Base-by-base conservation (phyloP, 2,888 invertebrate species). In the Therioaphis trifolii region DNA sequence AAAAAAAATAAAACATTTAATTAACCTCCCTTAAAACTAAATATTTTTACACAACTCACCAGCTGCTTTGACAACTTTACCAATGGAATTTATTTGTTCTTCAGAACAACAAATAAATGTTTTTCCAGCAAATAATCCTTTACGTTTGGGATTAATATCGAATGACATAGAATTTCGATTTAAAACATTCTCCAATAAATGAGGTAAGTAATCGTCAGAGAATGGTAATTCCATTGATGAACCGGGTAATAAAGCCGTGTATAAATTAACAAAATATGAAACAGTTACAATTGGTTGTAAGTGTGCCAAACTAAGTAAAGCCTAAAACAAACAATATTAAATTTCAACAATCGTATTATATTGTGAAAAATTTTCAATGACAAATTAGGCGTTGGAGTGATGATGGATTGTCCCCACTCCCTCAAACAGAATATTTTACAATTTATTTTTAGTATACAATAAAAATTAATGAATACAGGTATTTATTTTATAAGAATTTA, bases 271-370 rank as follows among this genome's bases (percentile, higher is more conserved):
- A 92, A 95, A 94, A 89, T 91, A 96, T 11, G 91, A 89, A 7
- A 92, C 90, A 5, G 91, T 92, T 0, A 96, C 94, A 87, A 96
- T 93, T 7, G 92, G 91, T 84, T 92, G 92, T 66, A 92, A 92
- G 85, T 92, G 91, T 11, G 93, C 92, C 85, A 96, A 88, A 5
- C 89, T 84, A 14, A 43, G 85, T 86, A 77, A 85, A 49, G 76
- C 69, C 74, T 85, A 75, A 71, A 80, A 43, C 71, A 12, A 63
- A 75, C 49, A 21, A 35, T n/a, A n/a, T 35, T 35, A 35, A 35
- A 35, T 35, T 35, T 35, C 35, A 35, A 35, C 7, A 35, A 35
- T 35, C 3, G 35, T 35, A 35, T 7, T 5, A 35, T 35, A 35
- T 3, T 5, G 35, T 35, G 35, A 7, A 3, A 3, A 35, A 3